These are phyloP conservation scores for Smittia aterrima DNA, from an alignment of 2,888 invertebrate genomes.

Conservation along the genomic window DNA sequence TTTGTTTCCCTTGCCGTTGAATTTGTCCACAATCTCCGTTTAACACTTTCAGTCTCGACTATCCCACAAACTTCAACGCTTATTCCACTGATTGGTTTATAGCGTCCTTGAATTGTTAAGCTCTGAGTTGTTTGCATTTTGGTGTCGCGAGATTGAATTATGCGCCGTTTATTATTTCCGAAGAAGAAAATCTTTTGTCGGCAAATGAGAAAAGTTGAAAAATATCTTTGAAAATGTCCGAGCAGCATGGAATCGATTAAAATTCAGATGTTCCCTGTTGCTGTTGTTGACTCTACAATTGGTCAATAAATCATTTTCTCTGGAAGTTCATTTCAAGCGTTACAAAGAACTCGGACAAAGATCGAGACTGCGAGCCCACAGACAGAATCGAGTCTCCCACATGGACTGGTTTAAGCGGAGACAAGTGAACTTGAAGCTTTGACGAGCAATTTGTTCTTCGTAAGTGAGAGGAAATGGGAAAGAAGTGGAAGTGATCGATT, in stretches of 20 bases:
- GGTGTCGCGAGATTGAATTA: neutral
- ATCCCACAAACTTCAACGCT: conserved; percentile 1
- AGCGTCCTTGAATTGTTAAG: conserved; percentile 10
- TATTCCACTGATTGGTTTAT: neutral
- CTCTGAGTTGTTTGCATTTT: neutral
- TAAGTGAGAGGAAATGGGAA: neutral
- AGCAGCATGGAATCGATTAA: conserved; percentile 11
- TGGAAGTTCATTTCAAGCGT: neutral
- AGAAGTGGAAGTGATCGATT: too few relatives aligned
- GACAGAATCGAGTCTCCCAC: conserved; percentile 22
- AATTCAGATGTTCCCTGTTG: conserved; percentile 18
- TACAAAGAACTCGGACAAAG: neutral
- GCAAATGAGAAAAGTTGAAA: neutral
- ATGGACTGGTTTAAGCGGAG: conserved; percentile 24
- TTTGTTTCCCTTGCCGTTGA: neutral
- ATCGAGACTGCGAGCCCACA: neutral
- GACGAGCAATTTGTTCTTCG: conserved; percentile 18
- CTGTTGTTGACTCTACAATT: neutral
- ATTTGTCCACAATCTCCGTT: neutral
- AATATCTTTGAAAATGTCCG: neutral
- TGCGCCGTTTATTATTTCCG: conserved; percentile 8
- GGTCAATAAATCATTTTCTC: neutral
- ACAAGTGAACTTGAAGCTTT: conserved; percentile 36
- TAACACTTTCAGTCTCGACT: neutral
- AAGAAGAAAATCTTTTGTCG: neutral